These are phyloP conservation scores for Neotragus pygmaeus DNA, from an alignment of 2,113 vertebrate genomes.

Conservation along the genomic window DNA sequence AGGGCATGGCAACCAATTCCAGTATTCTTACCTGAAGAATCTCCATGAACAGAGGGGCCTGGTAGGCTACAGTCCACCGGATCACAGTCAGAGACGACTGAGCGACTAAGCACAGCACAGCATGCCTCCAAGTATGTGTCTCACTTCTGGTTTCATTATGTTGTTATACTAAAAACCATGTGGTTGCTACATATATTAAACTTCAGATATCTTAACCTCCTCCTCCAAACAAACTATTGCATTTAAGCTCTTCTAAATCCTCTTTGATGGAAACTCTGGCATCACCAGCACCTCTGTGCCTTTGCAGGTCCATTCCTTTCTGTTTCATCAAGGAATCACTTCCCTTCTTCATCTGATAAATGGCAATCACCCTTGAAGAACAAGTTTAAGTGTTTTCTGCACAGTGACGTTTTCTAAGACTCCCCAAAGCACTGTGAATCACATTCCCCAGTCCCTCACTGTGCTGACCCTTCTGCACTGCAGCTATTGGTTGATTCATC, in stretches of 20 bases:
- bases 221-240: neutral
- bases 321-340: neutral
- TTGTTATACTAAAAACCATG: neutral
- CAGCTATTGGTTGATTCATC: neutral
- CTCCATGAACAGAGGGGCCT: neutral
- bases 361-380: neutral
- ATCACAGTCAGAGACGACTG: neutral
- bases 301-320: neutral
- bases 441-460: neutral
- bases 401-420: neutral
- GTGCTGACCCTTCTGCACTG: neutral
- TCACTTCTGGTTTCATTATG: neutral
- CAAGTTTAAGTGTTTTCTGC: neutral
- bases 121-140: neutral
- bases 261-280: neutral
- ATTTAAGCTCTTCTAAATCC: neutral
- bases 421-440: neutral
- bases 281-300: neutral
- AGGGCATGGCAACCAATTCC: neutral
- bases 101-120: neutral
- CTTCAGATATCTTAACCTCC: neutral
- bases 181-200: neutral
- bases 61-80: neutral
- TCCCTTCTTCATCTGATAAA: neutral
- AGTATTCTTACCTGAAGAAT: neutral